Conservation (phyloP, 2,113 vertebrate species). For the Crotalus viridis region DNA sequence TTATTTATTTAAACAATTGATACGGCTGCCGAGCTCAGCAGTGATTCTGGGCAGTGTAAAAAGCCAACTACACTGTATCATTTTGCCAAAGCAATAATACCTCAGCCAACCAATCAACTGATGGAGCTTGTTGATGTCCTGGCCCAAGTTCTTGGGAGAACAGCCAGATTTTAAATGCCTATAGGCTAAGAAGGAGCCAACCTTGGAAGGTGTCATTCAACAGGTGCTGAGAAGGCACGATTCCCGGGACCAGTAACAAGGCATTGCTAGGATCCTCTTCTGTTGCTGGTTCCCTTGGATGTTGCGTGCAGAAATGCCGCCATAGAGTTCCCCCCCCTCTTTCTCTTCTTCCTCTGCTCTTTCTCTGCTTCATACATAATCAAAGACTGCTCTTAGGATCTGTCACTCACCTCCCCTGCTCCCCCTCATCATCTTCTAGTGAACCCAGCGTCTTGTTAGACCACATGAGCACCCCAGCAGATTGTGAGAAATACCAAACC, state of each 20-base stretch:
- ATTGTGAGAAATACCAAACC: background rate
- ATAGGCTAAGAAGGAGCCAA: background rate
- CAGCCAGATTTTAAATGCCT: background rate
- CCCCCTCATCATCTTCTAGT: conserved; percentile 1
- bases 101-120: background rate
- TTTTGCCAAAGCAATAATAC: background rate
- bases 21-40: background rate
- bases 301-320: conserved; percentile 91
- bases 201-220: background rate
- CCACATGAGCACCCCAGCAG: background rate
- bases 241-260: background rate
- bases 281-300: conserved; percentile 96
- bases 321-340: conserved; percentile 68
- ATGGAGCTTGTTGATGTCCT: background rate
- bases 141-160: background rate
- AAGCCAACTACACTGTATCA: background rate
- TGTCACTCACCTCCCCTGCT: background rate
- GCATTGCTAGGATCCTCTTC: conserved; percentile 83
- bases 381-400: conserved; percentile 30
- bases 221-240: background rate
- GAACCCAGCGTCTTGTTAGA: conserved; percentile 26
- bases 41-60: background rate
- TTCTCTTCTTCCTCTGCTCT: background rate
- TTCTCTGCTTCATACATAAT: conserved; percentile 4
- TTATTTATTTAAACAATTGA: background rate